A percentile compares a stretch with the other conserved stretches of the same genome.
Evolutionary conservation across 2,797 vertebrate genomes (phyloP).

Genomic region (Diglossa cyanea): DNA sequence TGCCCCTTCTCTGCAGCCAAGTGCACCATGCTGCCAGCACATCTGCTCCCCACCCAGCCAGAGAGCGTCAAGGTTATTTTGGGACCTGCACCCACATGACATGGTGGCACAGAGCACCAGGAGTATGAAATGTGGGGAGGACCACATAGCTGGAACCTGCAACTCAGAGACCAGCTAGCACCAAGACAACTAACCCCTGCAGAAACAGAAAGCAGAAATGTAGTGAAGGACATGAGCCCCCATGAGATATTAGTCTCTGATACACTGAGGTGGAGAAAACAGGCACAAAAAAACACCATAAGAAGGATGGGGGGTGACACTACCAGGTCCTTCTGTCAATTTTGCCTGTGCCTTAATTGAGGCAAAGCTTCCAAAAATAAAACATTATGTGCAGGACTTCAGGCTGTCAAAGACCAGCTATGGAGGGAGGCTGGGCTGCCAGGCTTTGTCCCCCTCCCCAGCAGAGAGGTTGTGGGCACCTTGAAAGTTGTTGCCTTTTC

Average conservation of each 20-base stretch:
- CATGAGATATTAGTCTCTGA: fast-evolving
- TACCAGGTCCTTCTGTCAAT: background rate
- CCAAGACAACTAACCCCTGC: background rate
- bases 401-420: fast-evolving
- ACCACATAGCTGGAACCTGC: background rate
- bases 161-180: background rate
- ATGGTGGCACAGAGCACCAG: background rate
- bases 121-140: background rate
- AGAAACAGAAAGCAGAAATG: background rate
- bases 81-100: background rate
- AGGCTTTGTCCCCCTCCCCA: conserved; percentile 45
- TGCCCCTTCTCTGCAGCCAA: background rate
- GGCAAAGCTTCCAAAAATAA: background rate
- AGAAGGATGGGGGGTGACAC: background rate
- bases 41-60: conserved; percentile 15
- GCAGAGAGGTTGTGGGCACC: background rate
- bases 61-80: background rate
- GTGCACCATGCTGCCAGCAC: background rate
- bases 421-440: background rate
- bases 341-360: background rate
- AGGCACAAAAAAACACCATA: fast-evolving
- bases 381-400: background rate
- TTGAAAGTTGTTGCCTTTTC: conserved; percentile 22
- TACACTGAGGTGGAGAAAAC: background rate
- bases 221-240: background rate